Conservation (phyloP, 2,888 invertebrate species). For the Alentia gelatinosa region DNA sequence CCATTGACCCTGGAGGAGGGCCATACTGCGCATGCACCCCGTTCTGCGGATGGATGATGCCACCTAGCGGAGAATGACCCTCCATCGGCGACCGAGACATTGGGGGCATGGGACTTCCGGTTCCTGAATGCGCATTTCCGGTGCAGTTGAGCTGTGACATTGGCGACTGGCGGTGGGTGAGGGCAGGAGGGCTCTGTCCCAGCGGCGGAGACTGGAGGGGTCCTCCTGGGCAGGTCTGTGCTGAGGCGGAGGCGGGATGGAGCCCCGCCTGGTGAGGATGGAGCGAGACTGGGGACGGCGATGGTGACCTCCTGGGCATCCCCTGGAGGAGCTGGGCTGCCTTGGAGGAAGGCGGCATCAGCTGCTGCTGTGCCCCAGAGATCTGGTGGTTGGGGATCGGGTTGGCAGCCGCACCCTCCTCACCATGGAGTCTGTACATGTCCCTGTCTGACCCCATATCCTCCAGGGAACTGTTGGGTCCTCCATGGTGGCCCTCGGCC, state of each 20-base stretch:
- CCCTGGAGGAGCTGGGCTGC: background rate
- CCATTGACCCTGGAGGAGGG: background rate
- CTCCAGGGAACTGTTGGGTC: background rate
- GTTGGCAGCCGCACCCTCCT: background rate
- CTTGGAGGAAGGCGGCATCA: background rate
- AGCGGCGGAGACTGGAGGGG: constrained; percentile 46
- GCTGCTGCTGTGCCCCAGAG: constrained; percentile 33
- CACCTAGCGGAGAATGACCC: constrained; percentile 15
- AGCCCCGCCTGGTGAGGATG: constrained; percentile 15
- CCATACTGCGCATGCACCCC: constrained; percentile 16
- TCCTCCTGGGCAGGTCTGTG: background rate
- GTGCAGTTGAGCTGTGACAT: background rate
- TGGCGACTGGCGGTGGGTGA: constrained; percentile 24
- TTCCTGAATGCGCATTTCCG: background rate
- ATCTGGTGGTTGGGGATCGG: constrained; percentile 39
- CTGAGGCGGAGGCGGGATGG: constrained; percentile 14
- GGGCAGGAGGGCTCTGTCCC: constrained; percentile 46
- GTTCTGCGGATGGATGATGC: background rate
- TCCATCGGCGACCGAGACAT: constrained; percentile 7
- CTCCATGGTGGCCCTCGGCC: background rate
- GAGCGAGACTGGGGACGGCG: background rate
- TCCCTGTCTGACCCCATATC: background rate
- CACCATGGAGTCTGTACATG: background rate
- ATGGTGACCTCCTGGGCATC: constrained; percentile 5
- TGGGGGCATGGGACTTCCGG: constrained; percentile 41